Conservation (phyloP, 2,797 vertebrate genomes). For the Spatula versicolor region DNA sequence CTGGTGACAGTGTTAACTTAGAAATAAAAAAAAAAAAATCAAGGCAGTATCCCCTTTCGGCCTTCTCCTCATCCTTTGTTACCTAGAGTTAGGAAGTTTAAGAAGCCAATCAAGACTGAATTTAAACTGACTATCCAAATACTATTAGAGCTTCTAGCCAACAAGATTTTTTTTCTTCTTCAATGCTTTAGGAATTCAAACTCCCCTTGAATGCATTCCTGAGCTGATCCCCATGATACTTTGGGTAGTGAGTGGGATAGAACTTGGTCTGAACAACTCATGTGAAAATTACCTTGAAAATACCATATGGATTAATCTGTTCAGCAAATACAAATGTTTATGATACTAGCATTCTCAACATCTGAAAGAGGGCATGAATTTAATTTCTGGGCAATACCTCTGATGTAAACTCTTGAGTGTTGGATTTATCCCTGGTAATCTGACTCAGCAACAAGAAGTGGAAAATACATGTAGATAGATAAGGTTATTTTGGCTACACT, state of each 20-base stretch:
- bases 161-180: background rate
- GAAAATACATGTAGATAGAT: background rate
- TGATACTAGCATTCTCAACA: background rate
- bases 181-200: background rate
- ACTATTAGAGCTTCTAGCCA: background rate
- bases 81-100: background rate
- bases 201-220: background rate
- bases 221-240: background rate
- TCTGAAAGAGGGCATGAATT: background rate
- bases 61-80: rapidly evolving
- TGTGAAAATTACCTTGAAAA: background rate
- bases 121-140: background rate
- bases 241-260: background rate
- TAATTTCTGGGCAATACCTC: background rate
- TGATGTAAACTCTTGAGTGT: background rate
- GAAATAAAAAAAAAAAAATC: background rate
- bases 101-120: background rate
- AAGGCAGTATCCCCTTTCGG: background rate
- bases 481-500: background rate
- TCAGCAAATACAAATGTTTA: rapidly evolving
- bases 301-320: background rate
- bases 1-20: background rate
- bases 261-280: background rate
- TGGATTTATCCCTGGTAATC: background rate
- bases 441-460: background rate